Base-by-base conservation (phyloP, 2,113 vertebrate genomes). In the Rhinolophus sinicus region DNA sequence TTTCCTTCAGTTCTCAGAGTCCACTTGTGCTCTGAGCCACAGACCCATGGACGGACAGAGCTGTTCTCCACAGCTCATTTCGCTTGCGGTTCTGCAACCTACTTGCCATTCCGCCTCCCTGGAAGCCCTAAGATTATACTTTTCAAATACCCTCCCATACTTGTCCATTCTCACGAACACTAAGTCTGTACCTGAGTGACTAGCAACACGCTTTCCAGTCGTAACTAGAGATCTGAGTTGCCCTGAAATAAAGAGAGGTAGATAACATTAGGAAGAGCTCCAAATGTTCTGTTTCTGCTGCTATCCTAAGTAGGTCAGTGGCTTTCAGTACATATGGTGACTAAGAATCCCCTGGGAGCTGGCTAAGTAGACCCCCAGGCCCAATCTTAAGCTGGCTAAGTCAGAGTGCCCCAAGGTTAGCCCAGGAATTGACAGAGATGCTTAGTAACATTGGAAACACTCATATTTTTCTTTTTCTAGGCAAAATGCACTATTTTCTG, bases 391-490 rank as follows among this genome's bases (percentile, higher is more conserved):
- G 12, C 47, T 44, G 40, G 40, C 40, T 8, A 21, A 52, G 50
- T n/a, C 38, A 67, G 56, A 50, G 54, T 19, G 11, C n/a, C 35
- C 64, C 22, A 11, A 56, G 22, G 1, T 33, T 14, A 22, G 8
- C 35, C 54, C 47, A 14, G 30, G 11, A 28, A 47, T 64, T 62
- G 10, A 22, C 10, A 33, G 30, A n/a, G 47, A 47, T 22, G 3
- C 8, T 50, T 30, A 0, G 0, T 24, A 26, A 50, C 0, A 22
- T 47, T 80, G 24, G 24, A 6, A n/a, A 76, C 5, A 26, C 12
- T 15, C 24, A 9, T 19, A 13, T 14, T 84, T 84, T 70, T 62
- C 30, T 21, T 60, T 64, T 65, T 47, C 80, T 73, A 5, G 14
- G 22, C 16, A 70, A 93, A 89, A 58, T 13, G 4, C 18, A 5